A percentile compares a stretch with the other conserved stretches of the same genome.
Conservation (phyloP, 2,888 invertebrate species). For the Acleris laterana region DNA sequence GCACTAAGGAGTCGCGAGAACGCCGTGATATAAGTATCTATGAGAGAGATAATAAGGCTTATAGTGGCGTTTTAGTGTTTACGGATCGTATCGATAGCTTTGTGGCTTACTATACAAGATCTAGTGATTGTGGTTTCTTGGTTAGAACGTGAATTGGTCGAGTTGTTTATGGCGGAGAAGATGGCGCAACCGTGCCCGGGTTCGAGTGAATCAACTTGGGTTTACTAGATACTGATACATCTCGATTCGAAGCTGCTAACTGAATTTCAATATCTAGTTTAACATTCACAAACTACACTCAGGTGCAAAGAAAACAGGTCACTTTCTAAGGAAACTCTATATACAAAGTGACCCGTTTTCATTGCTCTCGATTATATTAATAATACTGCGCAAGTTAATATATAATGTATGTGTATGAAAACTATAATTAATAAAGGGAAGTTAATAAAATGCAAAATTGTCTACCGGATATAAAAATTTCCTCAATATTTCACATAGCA, state of each 20-base stretch:
- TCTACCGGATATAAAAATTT: too few relatives aligned
- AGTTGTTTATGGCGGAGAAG: conserved; percentile 44
- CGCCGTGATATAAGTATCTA: conserved; percentile 43
- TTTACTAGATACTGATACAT: conserved; percentile 22
- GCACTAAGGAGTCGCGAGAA: conserved; percentile 50
- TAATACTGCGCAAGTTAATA: too few relatives aligned
- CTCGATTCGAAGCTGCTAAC: neutral
- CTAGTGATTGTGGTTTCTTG: conserved; percentile 47
- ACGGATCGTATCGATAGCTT: conserved; percentile 25
- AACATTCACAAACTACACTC: too few relatives aligned
- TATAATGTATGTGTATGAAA: too few relatives aligned
- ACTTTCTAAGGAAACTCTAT: too few relatives aligned
- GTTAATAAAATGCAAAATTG: too few relatives aligned
- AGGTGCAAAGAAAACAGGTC: too few relatives aligned
- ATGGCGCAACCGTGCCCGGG: conserved; percentile 45
- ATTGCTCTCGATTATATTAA: too few relatives aligned
- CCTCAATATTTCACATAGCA: too few relatives aligned
- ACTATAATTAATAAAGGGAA: too few relatives aligned
- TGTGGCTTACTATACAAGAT: conserved; percentile 40
- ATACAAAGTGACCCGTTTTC: too few relatives aligned
- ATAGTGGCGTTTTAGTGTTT: conserved; percentile 14
- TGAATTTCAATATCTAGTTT: too few relatives aligned
- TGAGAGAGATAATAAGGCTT: conserved; percentile 38
- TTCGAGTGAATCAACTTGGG: conserved; percentile 27
- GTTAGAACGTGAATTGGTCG: conserved; percentile 45